A percentile compares a stretch with the other conserved stretches of the same genome.
phyloP scores from a whole-genome alignment of 2,113 vertebrate species.

The Rana temporaria region DNA sequence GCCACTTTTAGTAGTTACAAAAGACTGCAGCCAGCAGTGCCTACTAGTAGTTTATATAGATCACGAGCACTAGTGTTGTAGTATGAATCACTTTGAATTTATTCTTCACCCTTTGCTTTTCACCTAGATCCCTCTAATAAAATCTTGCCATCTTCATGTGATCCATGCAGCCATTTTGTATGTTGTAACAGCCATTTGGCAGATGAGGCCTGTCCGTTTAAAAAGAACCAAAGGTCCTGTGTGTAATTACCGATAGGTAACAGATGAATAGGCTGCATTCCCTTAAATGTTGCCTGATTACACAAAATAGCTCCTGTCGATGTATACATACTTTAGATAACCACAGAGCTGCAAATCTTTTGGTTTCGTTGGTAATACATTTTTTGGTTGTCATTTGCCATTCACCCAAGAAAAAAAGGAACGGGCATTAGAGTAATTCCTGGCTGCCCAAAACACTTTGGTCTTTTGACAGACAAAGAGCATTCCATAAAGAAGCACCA shows the following conservation, averaged over 20 bases:
- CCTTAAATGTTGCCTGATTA: neutral
- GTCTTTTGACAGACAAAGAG: no score
- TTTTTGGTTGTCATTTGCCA: no score
- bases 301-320: neutral
- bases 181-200: no score
- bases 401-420: neutral
- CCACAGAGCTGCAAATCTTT: neutral
- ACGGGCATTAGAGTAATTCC: neutral
- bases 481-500: no score
- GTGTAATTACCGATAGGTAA: no score
- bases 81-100: neutral
- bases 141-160: neutral
- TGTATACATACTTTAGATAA: neutral
- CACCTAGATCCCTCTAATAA: neutral
- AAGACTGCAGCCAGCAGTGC: conserved; percentile 64
- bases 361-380: neutral
- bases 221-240: no score
- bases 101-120: neutral
- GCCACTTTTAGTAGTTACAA: conserved; percentile 47
- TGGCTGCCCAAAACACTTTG: neutral
- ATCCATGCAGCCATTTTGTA: conserved; percentile 6
- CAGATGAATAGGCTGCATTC: neutral
- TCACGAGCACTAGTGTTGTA: neutral
- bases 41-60: conserved; percentile 26
- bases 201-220: no score